Conservation (phyloP, 2,888 invertebrate species). For the Pachycephus smyrnensis region DNA sequence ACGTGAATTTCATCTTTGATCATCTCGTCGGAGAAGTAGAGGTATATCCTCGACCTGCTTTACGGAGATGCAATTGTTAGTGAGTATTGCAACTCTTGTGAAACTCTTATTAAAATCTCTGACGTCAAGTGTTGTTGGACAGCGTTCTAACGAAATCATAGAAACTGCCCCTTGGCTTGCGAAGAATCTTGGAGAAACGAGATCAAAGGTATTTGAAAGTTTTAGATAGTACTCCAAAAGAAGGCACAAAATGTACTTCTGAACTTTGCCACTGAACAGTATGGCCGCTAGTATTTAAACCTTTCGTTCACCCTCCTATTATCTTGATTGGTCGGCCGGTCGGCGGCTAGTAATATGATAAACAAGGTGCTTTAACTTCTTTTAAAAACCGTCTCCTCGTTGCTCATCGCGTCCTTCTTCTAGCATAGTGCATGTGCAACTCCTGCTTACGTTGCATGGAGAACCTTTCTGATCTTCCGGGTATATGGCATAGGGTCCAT, state of each 20-base stretch:
- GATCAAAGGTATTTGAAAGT: neutral
- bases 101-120: neutral
- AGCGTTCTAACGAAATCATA: neutral
- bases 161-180: neutral
- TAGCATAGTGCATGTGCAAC: neutral
- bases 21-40: neutral
- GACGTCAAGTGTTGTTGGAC: neutral
- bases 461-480: neutral
- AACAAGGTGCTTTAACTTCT: constrained; percentile 15
- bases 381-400: neutral
- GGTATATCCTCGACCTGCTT: constrained; percentile 56
- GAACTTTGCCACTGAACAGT: neutral
- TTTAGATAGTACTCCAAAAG: neutral
- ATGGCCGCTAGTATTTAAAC: constrained; percentile 35
- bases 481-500: neutral
- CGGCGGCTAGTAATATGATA: constrained; percentile 36
- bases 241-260: neutral
- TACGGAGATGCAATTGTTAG: neutral
- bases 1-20: constrained; percentile 24
- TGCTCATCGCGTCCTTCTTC: neutral
- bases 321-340: constrained; percentile 35
- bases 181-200: neutral
- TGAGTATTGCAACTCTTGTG: neutral
- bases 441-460: neutral
- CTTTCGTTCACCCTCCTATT: constrained; percentile 35